Evolutionary conservation across 2,113 vertebrate genomes (phyloP).

Genomic region (Ameiurus melas): DNA sequence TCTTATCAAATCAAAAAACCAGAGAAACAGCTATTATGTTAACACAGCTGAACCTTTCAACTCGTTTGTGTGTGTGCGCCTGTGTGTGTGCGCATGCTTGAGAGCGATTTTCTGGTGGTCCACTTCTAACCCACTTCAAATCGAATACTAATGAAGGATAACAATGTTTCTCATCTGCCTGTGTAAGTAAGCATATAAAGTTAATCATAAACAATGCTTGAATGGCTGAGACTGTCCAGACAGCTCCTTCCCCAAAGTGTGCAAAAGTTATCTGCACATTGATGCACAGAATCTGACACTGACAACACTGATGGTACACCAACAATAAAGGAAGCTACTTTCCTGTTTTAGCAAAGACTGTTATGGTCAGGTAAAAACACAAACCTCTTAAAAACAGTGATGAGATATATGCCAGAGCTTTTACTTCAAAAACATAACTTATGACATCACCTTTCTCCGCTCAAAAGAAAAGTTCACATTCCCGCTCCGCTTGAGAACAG

Average conservation of each 20-base stretch:
- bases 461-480: not conserved
- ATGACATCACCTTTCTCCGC: not conserved
- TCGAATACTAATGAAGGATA: slow-evolving; percentile 16
- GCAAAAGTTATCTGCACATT: not conserved
- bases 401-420: not conserved
- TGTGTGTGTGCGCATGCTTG: not conserved
- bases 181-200: slow-evolving; percentile 8
- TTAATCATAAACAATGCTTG: not conserved
- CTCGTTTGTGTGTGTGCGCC: not conserved
- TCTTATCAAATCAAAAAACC: slow-evolving; percentile 53
- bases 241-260: not conserved
- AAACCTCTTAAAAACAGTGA: not conserved
- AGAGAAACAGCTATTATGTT: slow-evolving; percentile 18
- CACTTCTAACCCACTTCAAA: slow-evolving; percentile 8
- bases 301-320: not conserved
- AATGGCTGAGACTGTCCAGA: slow-evolving; percentile 1
- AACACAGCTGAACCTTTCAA: slow-evolving; percentile 37
- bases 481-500: not conserved
- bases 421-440: not conserved
- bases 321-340: not conserved
- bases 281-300: not conserved
- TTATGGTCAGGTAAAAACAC: not conserved
- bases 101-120: slow-evolving; percentile 27
- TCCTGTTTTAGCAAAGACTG: not conserved
- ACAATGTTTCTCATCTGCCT: not conserved